These are phyloP conservation scores for Protonemura montana DNA, from an alignment of 2,888 invertebrate species.

Conservation along the genomic window DNA sequence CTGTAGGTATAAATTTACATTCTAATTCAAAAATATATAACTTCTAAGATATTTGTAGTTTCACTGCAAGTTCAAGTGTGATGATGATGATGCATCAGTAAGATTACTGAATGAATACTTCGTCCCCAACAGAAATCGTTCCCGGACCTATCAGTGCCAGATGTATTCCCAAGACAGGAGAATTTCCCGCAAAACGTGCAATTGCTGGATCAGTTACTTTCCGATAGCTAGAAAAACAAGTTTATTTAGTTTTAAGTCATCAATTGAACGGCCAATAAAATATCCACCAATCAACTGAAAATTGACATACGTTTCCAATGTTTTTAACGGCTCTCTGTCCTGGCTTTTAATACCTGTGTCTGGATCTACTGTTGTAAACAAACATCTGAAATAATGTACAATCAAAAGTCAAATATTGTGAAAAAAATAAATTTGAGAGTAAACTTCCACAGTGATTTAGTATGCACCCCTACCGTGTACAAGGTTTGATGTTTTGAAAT, in stretches of 20 bases:
- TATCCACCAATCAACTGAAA: background rate
- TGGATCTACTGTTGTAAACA: constrained; percentile 57
- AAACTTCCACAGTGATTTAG: background rate
- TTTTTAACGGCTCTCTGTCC: constrained; percentile 57
- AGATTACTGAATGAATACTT: constrained; percentile 21
- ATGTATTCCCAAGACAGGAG: constrained; percentile 16
- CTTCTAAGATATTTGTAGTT: too few relatives aligned
- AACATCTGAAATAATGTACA: constrained; percentile 54
- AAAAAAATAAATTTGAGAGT: background rate
- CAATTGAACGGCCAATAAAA: background rate
- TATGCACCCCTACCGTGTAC: constrained; percentile 54
- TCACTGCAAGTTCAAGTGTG: too few relatives aligned
- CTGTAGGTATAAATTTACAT: too few relatives aligned
- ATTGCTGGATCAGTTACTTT: constrained; percentile 9
- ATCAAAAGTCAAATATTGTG: background rate
- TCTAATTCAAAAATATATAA: too few relatives aligned
- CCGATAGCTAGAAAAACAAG: constrained; percentile 21
- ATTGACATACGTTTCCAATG: constrained; percentile 55
- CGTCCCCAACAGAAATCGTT: background rate
- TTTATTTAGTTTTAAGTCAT: background rate
- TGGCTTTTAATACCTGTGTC: constrained; percentile 55
- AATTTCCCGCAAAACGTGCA: background rate
- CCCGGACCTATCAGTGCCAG: constrained; percentile 1
- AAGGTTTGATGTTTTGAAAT: constrained; percentile 55
- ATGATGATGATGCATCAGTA: too few relatives aligned